Evolutionary conservation across 2,797 vertebrate species (phyloP).

Genomic region (Thunnus albacares): DNA sequence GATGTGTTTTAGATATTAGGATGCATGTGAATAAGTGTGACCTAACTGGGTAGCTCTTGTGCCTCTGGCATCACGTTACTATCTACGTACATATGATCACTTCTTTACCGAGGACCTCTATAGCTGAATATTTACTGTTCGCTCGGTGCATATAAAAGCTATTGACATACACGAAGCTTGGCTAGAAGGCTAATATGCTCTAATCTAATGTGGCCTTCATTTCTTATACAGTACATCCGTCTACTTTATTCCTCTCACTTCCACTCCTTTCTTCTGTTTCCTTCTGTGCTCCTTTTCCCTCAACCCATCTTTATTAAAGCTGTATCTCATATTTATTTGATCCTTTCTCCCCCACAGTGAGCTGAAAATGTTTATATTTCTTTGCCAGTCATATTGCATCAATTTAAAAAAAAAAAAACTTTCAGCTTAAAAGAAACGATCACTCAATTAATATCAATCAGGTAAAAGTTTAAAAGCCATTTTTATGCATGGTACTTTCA

Average conservation of each 20-base stretch:
- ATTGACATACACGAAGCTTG: background rate
- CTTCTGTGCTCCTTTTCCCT: background rate
- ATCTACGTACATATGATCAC: background rate
- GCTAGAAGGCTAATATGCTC: background rate
- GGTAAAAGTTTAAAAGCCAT: too few species aligned
- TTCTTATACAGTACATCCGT: background rate
- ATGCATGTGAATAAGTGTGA: background rate
- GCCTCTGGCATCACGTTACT: background rate
- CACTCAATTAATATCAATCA: too few species aligned
- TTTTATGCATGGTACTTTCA: too few species aligned
- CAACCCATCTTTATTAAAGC: background rate
- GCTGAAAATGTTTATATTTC: background rate
- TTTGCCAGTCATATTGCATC: background rate
- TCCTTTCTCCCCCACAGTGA: background rate
- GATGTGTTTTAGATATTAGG: conserved; percentile 1
- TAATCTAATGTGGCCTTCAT: background rate
- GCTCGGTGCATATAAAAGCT: background rate
- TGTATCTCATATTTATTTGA: conserved; percentile 1
- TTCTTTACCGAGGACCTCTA: background rate
- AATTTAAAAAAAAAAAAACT: too few species aligned
- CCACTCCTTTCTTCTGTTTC: background rate
- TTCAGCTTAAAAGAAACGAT: too few species aligned
- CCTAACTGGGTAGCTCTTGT: background rate
- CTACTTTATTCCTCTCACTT: background rate
- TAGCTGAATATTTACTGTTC: background rate